Percentiles rank a stretch among this genome's conserved stretches.
These are phyloP conservation scores for Myopa testacea DNA, from an alignment of 2,888 invertebrate species.

Conservation along the genomic window DNA sequence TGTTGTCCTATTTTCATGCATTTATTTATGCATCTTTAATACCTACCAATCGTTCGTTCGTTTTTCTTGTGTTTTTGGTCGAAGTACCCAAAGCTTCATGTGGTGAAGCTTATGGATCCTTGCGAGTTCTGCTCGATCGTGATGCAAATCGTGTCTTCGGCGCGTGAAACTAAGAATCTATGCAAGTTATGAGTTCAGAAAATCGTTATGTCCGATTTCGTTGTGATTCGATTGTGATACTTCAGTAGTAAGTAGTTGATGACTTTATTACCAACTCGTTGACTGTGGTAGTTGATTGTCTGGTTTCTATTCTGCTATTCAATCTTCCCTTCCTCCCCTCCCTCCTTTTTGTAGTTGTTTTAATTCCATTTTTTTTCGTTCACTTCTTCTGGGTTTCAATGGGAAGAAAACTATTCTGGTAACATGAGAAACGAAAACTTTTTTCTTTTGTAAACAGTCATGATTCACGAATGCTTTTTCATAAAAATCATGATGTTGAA, in stretches of 20 bases:
- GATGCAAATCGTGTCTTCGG: not conserved
- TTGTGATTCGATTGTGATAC: not conserved
- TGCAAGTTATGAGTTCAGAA: not conserved
- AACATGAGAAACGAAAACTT: no score
- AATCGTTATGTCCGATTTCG: not conserved
- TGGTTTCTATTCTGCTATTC: no score
- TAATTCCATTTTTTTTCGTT: no score
- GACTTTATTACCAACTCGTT: constrained; percentile 8
- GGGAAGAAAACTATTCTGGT: no score
- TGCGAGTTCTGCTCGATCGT: not conserved
- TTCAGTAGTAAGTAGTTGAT: constrained; percentile 5
- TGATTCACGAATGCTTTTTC: no score
- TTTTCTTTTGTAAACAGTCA: no score
- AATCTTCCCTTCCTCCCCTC: no score
- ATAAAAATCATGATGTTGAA: no score
- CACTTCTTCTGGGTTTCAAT: no score
- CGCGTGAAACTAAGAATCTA: not conserved
- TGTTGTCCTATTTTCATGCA: not conserved
- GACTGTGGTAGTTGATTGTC: not conserved
- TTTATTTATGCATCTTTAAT: not conserved
- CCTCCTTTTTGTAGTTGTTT: no score
- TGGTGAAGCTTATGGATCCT: no score
- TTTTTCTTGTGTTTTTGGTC: not conserved
- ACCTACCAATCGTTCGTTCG: not conserved
- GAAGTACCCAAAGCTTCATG: not conserved